These are phyloP conservation scores for Camponotus floridanus DNA, from an alignment of 1,140 invertebrate species.

Conservation along the genomic window DNA sequence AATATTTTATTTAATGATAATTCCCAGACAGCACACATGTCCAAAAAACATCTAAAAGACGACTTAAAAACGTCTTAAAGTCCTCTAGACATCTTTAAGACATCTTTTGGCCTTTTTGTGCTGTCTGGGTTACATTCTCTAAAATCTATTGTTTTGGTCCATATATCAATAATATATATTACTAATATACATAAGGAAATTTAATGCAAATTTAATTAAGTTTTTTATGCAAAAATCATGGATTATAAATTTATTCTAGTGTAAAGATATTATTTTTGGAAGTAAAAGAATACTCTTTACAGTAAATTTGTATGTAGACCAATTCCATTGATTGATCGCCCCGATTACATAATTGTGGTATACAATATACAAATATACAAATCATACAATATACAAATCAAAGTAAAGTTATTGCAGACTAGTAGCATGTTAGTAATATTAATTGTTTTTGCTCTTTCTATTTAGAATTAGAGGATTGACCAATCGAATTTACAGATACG, in stretches of 20 bases:
- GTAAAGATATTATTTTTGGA: too few species aligned
- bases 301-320: not conserved
- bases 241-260: not conserved
- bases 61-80: too few species aligned
- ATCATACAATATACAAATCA: not conserved
- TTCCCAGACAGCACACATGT: too few species aligned
- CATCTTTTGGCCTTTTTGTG: too few species aligned
- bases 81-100: too few species aligned
- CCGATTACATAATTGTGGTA: not conserved
- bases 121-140: not conserved
- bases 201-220: not conserved
- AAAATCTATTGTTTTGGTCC: not conserved
- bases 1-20: not conserved
- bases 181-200: not conserved
- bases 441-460: not conserved
- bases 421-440: not conserved
- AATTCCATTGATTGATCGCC: not conserved
- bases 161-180: constrained; percentile 22
- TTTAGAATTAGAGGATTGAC: not conserved
- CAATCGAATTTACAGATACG: not conserved
- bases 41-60: too few species aligned
- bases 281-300: not conserved
- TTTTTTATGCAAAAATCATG: not conserved
- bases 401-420: not conserved
- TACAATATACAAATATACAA: not conserved